Evolutionary conservation across 2,113 vertebrate genomes (phyloP).

Genomic region (Lagenorhynchus albirostris): DNA sequence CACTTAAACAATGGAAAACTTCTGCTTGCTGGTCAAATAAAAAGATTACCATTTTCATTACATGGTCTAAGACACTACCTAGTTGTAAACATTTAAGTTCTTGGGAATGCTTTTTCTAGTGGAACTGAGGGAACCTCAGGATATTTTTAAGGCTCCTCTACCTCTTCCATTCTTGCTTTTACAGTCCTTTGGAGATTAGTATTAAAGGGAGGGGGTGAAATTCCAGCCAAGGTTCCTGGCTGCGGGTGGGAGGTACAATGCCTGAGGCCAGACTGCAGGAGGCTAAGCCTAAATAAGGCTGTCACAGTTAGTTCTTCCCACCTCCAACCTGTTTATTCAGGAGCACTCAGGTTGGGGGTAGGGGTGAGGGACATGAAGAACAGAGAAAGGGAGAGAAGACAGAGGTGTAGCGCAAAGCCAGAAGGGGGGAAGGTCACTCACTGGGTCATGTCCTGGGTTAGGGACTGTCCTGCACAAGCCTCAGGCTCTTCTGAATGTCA

Average conservation of each 20-base stretch:
- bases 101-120: not conserved
- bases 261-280: not conserved
- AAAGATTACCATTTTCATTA: not conserved
- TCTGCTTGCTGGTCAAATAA: not conserved
- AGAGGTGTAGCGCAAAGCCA: not conserved
- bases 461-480: rapidly evolving
- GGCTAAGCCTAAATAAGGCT: not conserved
- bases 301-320: not conserved
- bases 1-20: not conserved
- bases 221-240: not conserved
- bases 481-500: not conserved
- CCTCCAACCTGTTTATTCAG: not conserved
- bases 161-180: not conserved
- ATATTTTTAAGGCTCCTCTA: not conserved
- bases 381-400: not conserved
- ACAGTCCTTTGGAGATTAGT: not conserved
- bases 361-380: not conserved
- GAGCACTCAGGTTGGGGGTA: not conserved
- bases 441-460: rapidly evolving
- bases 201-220: not conserved
- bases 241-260: not conserved
- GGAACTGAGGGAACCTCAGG: not conserved
- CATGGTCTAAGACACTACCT: not conserved
- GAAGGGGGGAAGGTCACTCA: rapidly evolving
- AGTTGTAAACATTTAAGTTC: not conserved